Percentiles rank a stretch among this genome's conserved stretches.
Conservation (phyloP, 2,113 vertebrate genomes). For the Lophura nycthemera region DNA sequence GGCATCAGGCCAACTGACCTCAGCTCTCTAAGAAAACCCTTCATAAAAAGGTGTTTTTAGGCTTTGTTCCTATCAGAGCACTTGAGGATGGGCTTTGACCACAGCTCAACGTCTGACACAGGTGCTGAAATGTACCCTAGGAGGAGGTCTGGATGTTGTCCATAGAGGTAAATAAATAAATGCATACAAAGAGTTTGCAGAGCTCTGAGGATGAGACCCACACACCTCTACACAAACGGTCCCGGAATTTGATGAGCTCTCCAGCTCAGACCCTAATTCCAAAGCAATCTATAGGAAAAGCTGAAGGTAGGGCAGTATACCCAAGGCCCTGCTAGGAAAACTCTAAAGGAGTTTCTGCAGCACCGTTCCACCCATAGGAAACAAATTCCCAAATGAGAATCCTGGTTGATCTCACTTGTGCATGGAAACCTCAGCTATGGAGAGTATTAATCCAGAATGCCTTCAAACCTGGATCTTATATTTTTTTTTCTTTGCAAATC, state of each 20-base stretch:
- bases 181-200: rapidly evolving
- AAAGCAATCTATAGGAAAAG: not conserved
- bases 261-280: not conserved
- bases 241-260: not conserved
- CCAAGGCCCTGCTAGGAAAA: not conserved
- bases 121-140: rapidly evolving
- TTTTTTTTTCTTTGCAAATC: too few relatives aligned
- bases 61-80: not conserved
- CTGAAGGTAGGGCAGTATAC: not conserved
- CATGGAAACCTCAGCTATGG: too few relatives aligned
- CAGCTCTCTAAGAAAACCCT: not conserved
- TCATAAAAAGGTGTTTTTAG: not conserved
- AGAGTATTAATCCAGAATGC: too few relatives aligned
- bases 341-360: not conserved
- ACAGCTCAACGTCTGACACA: rapidly evolving
- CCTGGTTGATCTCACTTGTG: not conserved
- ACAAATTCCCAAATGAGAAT: rapidly evolving
- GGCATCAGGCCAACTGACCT: not conserved
- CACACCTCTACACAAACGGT: rapidly evolving
- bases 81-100: not conserved
- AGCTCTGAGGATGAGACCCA: not conserved
- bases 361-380: not conserved
- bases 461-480: too few relatives aligned
- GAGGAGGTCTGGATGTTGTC: rapidly evolving
- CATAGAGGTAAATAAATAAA: too few relatives aligned